phyloP scores from a whole-genome alignment of 2,888 invertebrate genomes.

The Geophilus truncorum region DNA sequence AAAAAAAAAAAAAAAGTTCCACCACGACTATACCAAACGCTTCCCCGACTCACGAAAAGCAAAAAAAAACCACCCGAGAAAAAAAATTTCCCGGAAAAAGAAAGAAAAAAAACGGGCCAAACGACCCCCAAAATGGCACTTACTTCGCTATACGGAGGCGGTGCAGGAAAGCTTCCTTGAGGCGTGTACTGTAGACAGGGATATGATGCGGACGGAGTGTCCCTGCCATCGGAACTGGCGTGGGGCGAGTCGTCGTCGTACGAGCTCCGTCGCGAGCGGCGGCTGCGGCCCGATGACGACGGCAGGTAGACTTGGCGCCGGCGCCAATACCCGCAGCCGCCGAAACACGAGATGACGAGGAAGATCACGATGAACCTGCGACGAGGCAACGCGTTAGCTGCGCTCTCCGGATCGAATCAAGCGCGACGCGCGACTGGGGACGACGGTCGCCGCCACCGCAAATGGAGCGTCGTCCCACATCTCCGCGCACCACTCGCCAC shows the following conservation, averaged over 20 bases:
- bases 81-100: too few relatives aligned
- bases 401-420: background rate
- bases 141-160: conserved; percentile 37
- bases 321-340: conserved; percentile 38
- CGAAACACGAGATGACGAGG: conserved; percentile 37
- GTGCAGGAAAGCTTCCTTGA: conserved; percentile 30
- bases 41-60: too few relatives aligned
- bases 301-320: conserved; percentile 32
- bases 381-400: background rate
- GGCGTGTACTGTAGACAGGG: conserved; percentile 33
- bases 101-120: too few relatives aligned
- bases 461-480: background rate
- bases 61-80: too few relatives aligned
- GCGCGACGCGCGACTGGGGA: background rate
- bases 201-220: conserved; percentile 28
- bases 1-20: too few relatives aligned
- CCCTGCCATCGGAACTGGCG: conserved; percentile 6
- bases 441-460: background rate
- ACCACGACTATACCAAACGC: too few relatives aligned
- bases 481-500: background rate
- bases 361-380: conserved; percentile 37
- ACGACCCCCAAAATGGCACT: background rate
- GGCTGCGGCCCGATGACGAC: conserved; percentile 13
- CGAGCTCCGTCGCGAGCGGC: conserved; percentile 33
- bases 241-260: conserved; percentile 30